Conservation (phyloP, 2,797 vertebrate species). For the Tinamus major region DNA sequence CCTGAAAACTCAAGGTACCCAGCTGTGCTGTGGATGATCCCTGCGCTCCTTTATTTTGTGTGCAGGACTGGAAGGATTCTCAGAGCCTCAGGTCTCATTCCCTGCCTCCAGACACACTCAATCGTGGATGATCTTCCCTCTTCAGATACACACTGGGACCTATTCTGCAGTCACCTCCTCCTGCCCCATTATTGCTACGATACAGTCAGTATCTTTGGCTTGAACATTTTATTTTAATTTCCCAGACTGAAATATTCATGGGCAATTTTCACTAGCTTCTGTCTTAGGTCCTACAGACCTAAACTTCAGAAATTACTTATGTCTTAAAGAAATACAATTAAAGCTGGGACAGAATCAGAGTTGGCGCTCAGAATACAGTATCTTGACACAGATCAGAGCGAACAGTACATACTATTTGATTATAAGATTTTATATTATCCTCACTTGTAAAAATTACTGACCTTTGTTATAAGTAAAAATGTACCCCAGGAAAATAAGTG, state of each 20-base stretch:
- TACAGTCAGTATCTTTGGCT: not conserved
- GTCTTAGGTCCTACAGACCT: not conserved
- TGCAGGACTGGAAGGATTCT: not conserved
- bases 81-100: not conserved
- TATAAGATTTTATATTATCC: not conserved
- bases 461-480: not conserved
- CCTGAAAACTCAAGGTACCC: not conserved
- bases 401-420: not conserved
- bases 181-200: not conserved
- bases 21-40: not conserved
- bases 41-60: not conserved
- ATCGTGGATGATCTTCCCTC: not conserved
- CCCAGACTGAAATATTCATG: not conserved
- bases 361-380: not conserved
- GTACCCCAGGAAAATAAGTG: not conserved
- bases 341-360: not conserved
- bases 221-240: not conserved
- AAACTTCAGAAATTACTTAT: not conserved
- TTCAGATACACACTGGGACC: not conserved
- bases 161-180: not conserved
- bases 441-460: not conserved
- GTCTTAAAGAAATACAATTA: not conserved
- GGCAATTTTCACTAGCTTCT: not conserved
- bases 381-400: not conserved
- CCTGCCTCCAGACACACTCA: not conserved